Evolutionary conservation across 1,140 invertebrate species (phyloP).

Genomic region (Penaeus vannamei): DNA sequence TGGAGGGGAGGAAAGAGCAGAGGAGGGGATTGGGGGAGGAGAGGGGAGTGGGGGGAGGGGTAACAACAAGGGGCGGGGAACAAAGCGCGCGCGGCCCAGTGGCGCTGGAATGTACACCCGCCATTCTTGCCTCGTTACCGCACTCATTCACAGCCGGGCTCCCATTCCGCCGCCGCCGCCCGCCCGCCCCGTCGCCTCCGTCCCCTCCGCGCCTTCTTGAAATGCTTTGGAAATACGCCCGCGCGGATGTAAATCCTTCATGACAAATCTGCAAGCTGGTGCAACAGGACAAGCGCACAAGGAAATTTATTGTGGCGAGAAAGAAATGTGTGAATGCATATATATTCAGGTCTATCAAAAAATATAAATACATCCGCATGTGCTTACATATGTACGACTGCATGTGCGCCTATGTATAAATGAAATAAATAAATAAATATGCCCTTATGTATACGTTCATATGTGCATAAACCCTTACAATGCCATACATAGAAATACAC

Average conservation of each 20-base stretch:
- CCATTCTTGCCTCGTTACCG: slow-evolving; percentile 63
- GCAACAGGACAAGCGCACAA: no score
- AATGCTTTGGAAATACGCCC: no score
- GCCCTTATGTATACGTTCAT: no score
- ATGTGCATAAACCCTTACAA: background rate
- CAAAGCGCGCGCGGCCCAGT: slow-evolving; percentile 28
- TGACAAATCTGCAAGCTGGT: no score
- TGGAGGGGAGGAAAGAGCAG: background rate
- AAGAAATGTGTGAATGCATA: no score
- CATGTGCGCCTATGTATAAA: background rate
- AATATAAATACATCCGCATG: no score
- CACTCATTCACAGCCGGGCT: slow-evolving; percentile 55
- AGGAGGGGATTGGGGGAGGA: background rate
- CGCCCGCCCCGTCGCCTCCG: background rate
- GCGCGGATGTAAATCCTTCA: no score
- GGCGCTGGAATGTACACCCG: slow-evolving; percentile 58
- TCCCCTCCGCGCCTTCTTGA: background rate
- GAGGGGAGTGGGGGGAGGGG: background rate
- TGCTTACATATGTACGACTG: no score
- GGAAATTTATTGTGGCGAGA: no score
- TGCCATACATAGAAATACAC: background rate
- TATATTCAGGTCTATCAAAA: no score
- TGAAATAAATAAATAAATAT: background rate
- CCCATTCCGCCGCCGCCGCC: background rate
- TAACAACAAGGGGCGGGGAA: slow-evolving; percentile 9